Evolutionary conservation across 1,140 invertebrate genomes (phyloP).

Genomic region (Drosophila subpulchrella): DNA sequence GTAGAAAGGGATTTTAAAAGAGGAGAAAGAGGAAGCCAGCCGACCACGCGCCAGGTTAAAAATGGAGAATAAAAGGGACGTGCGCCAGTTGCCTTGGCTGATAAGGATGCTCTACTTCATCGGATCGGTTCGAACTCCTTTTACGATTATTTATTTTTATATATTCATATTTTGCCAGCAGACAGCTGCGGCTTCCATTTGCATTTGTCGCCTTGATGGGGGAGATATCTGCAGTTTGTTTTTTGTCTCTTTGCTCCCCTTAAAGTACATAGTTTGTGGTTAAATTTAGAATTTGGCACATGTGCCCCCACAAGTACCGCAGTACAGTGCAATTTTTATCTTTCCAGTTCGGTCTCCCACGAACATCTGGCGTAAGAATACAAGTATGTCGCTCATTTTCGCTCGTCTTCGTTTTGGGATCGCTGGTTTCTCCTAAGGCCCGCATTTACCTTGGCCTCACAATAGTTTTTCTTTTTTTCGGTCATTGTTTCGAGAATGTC

Average conservation of each 20-base stretch:
- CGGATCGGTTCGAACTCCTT: constrained; percentile 25
- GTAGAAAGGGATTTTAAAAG: constrained; percentile 33
- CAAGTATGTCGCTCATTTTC: constrained; percentile 21
- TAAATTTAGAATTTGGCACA: constrained; percentile 71
- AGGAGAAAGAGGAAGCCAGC: constrained; percentile 50
- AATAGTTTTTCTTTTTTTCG: constrained; percentile 49
- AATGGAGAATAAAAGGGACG: constrained; percentile 40
- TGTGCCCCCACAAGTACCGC: constrained; percentile 40
- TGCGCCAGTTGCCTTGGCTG: constrained; percentile 73
- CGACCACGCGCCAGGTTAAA: constrained; percentile 49
- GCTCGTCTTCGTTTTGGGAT: constrained; percentile 15
- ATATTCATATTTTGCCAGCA: constrained; percentile 62
- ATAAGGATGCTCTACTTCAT: constrained; percentile 55
- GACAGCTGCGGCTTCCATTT: constrained; percentile 55
- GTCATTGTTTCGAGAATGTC: constrained; percentile 60
- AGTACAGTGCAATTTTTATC: constrained; percentile 26
- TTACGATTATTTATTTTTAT: constrained; percentile 34
- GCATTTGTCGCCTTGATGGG: constrained; percentile 42
- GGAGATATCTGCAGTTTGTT: constrained; percentile 53
- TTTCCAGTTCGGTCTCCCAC: constrained; percentile 54
- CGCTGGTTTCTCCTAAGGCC: constrained; percentile 41
- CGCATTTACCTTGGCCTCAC: constrained; percentile 60
- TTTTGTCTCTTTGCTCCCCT: constrained; percentile 27
- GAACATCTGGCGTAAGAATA: constrained; percentile 37
- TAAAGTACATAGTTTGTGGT: constrained; percentile 30